Evolutionary conservation across 2,888 invertebrate species (phyloP).

Genomic region (Agriopis leucophaearia): DNA sequence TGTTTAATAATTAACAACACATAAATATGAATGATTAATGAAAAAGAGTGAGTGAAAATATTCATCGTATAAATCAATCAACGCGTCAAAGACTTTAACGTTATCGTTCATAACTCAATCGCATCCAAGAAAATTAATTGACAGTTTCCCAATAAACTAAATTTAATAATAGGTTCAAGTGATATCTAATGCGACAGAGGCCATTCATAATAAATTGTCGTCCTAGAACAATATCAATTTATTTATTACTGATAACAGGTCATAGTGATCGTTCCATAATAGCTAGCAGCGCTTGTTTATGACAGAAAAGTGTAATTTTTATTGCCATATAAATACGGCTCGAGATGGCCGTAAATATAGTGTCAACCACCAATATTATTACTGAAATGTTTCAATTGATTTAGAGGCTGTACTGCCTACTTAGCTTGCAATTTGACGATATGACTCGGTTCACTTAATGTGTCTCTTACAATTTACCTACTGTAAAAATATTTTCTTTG

Average conservation of each 20-base stretch:
- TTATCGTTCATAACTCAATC: conserved; percentile 21
- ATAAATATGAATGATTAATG: not conserved
- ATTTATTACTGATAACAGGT: conserved; percentile 25
- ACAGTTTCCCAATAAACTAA: conserved; percentile 26
- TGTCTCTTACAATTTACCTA: not conserved
- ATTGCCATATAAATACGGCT: conserved; percentile 16
- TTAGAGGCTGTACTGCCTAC: conserved; percentile 37
- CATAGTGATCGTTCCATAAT: not conserved
- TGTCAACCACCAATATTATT: conserved; percentile 32
- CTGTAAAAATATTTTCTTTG: too few relatives aligned
- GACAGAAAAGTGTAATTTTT: conserved; percentile 31
- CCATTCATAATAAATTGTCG: conserved; percentile 25
- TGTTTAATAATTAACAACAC: too few relatives aligned
- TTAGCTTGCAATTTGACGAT: conserved; percentile 29
- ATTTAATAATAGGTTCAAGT: conserved; percentile 30
- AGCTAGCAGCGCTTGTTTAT: conserved; percentile 14
- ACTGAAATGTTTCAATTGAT: conserved; percentile 46
- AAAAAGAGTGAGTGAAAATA: not conserved
- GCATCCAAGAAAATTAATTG: conserved; percentile 26
- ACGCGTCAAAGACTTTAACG: not conserved
- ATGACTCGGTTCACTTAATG: conserved; percentile 31
- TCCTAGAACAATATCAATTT: conserved; percentile 31
- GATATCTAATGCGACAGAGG: conserved; percentile 28
- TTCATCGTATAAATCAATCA: conserved; percentile 13
- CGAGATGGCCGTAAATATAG: conserved; percentile 23